phyloP scores from a whole-genome alignment of 2,888 invertebrate genomes.

The Drosophila paranaensis region DNA sequence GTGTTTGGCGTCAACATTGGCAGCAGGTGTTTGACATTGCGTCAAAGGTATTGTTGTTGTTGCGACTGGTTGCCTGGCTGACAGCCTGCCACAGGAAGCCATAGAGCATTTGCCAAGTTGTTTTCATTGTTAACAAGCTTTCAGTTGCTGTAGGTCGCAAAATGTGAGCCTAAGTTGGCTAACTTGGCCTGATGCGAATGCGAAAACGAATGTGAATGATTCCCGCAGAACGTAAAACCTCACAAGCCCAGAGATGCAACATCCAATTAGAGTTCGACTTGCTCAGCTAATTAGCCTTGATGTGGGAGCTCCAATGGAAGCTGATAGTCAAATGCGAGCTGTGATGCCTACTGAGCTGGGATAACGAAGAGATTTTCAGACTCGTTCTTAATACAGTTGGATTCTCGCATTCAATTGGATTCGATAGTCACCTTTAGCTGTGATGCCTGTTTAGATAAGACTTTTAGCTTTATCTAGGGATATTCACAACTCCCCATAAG shows the following conservation, averaged over 20 bases:
- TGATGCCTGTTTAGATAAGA: too few relatives aligned
- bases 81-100: conserved; percentile 79
- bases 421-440: too few relatives aligned
- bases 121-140: conserved; percentile 78
- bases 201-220: conserved; percentile 15
- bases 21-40: conserved; percentile 80
- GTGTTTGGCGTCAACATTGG: conserved; percentile 80
- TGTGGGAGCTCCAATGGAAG: conserved; percentile 13
- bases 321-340: conserved; percentile 5
- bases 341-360: background rate
- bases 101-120: conserved; percentile 78
- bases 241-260: conserved; percentile 49
- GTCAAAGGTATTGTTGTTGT: conserved; percentile 67
- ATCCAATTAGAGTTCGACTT: conserved; percentile 58
- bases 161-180: conserved; percentile 48
- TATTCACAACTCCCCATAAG: background rate
- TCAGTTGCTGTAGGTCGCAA: conserved; percentile 76
- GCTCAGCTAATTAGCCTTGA: conserved; percentile 37
- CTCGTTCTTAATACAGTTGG: too few relatives aligned
- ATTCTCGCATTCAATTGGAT: too few relatives aligned
- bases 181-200: conserved; percentile 17
- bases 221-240: conserved; percentile 5
- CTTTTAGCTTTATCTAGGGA: background rate
- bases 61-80: conserved; percentile 62
- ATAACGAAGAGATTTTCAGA: background rate